Evolutionary conservation across 2,113 vertebrate genomes (phyloP), one percentile per base, ranked within the genome.

Genomic region (Varanus salvator): DNA sequence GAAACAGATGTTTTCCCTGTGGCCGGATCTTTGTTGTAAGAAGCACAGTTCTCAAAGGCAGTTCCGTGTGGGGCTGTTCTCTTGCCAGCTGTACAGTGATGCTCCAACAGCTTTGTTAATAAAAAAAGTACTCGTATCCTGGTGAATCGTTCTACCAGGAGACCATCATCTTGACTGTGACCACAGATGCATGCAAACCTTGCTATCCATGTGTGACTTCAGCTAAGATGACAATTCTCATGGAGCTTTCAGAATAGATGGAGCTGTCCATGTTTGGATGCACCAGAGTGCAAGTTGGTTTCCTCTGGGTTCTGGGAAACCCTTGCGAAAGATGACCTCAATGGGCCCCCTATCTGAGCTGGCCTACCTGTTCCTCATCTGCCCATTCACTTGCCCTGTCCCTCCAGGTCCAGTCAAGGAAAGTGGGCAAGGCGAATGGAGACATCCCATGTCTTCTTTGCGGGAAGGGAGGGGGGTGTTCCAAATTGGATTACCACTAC

Each of bases 1-100:
- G 86, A 0, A 93, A 52, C 92, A 96, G 90, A 92, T 64, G 9
- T 82, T 93, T 94, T 86, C 21, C 1, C 7, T 2, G 31, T 68
- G 69, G 80, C 88, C 80, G 87, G 31, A 90, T 88, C 19, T 68
- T 89, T 87, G 34, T 91, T 34, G 87, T 93, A 64, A 50, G 69
- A 87, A 50, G 25, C 31, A 60, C 15, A 82, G 1, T 29, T 91
- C 4, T 34, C 90, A 88, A n/a, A 23, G 66, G 48, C 4, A 75
- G 72, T 85, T 83, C 78, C 3, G 66, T 77, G 83, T 27, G 44
- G 74, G 88, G 27, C 15, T n/a, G 77, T 50, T 89, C 80, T 83
- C 5, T 54, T 71, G 64, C 88, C 82, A 86, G 27, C 90, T 72
- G 92, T 91, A 14, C 7, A 92, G 44, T 0, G 0, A 80, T 86